A percentile compares a stretch with the other conserved stretches of the same genome.
Conservation (phyloP, 2,113 vertebrate species). For the Apus apus region DNA sequence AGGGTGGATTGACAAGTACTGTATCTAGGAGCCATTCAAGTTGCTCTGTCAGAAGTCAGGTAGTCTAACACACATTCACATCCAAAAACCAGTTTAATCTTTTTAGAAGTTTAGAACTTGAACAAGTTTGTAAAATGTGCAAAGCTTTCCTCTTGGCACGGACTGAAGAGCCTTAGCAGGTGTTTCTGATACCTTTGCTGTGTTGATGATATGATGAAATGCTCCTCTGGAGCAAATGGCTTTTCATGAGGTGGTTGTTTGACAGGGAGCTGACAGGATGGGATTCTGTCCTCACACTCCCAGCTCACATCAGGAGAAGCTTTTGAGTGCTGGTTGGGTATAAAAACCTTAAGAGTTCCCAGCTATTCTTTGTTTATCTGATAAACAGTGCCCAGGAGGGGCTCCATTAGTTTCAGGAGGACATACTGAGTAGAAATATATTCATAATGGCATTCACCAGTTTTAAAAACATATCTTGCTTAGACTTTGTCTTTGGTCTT, state of each 20-base stretch:
- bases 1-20: not conserved
- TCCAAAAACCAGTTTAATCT: not conserved
- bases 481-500: conserved; percentile 51
- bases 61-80: not conserved
- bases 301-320: not conserved
- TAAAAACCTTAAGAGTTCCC: conserved; percentile 31
- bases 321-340: not conserved
- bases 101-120: not conserved
- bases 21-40: not conserved
- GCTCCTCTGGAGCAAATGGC: not conserved
- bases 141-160: not conserved
- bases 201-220: not conserved
- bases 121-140: not conserved
- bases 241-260: not conserved
- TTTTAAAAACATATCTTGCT: conserved; percentile 67
- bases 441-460: not conserved
- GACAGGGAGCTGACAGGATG: not conserved
- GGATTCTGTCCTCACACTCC: not conserved
- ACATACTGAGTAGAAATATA: conserved; percentile 46
- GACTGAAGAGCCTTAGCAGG: not conserved
- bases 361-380: not conserved
- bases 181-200: not conserved
- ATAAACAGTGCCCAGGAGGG: not conserved
- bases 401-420: conserved; percentile 42
- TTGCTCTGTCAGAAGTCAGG: not conserved